Evolutionary conservation across 2,888 invertebrate genomes (phyloP).

Genomic region (Stegana nigrithorax): DNA sequence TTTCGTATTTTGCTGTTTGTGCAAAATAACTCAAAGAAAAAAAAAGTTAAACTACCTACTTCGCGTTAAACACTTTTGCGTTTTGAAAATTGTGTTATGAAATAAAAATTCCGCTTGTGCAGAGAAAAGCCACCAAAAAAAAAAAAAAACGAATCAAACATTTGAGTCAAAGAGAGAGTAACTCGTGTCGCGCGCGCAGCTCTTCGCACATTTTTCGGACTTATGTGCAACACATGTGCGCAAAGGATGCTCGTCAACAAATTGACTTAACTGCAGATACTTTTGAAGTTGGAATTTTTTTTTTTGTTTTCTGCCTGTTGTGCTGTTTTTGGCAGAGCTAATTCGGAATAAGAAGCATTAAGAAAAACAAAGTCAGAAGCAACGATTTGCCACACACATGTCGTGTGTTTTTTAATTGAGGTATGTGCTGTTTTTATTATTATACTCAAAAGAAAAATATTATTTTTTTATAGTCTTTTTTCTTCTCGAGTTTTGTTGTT

Average conservation of each 20-base stretch:
- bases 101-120: too few relatives aligned
- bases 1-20: background rate
- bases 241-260: slow-evolving; percentile 9
- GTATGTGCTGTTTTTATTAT: background rate
- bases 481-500: background rate
- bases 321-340: background rate
- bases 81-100: too few relatives aligned
- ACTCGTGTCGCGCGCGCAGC: background rate
- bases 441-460: too few relatives aligned
- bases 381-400: too few relatives aligned
- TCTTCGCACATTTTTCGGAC: background rate
- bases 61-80: too few relatives aligned
- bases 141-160: too few relatives aligned
- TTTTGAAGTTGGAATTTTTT: background rate
- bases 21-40: background rate
- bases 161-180: background rate
- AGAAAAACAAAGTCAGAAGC: background rate
- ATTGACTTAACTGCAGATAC: background rate
- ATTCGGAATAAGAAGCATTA: background rate
- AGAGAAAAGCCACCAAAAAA: too few relatives aligned
- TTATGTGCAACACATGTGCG: slow-evolving; percentile 6
- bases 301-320: background rate
- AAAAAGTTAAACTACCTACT: slow-evolving; percentile 2
- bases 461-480: background rate
- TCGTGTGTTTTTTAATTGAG: background rate